A percentile compares a stretch with the other conserved stretches of the same genome.
Evolutionary conservation across 2,113 vertebrate genomes (phyloP).

Genomic region (Anarhynchus alexandrinus): DNA sequence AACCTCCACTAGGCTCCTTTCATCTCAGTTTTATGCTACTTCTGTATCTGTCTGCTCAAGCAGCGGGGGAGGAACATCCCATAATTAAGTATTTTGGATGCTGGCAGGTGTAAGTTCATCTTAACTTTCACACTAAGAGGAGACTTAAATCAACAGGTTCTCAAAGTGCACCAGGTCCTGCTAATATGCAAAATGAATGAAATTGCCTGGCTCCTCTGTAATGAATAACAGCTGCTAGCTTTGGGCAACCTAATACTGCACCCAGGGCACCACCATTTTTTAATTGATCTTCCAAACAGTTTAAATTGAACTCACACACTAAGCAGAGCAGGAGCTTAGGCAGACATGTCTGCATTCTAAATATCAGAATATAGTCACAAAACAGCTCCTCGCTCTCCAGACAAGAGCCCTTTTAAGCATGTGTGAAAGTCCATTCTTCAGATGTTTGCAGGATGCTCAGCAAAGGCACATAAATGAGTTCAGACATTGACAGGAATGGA

Average conservation of each 20-base stretch:
- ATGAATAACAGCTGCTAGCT: background rate
- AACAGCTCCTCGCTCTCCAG: background rate
- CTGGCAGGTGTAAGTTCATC: background rate
- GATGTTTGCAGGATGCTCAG: background rate
- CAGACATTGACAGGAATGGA: background rate
- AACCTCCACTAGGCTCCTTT: background rate
- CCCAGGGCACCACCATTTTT: background rate
- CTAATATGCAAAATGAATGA: background rate
- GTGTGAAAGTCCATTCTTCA: background rate
- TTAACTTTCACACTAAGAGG: background rate
- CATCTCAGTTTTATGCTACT: background rate
- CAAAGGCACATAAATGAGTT: background rate
- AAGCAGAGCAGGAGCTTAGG: background rate
- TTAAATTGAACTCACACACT: background rate
- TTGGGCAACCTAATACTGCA: background rate
- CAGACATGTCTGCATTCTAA: background rate
- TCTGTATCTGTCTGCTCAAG: background rate
- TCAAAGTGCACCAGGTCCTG: background rate
- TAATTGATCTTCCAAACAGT: background rate
- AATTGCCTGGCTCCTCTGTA: background rate
- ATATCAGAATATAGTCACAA: background rate
- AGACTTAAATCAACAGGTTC: background rate
- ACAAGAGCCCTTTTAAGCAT: background rate
- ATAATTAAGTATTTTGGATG: background rate
- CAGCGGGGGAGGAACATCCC: background rate